These are phyloP conservation scores for Acrocephalus scirpaceus DNA, from an alignment of 2,797 vertebrate genomes.

Conservation along the genomic window DNA sequence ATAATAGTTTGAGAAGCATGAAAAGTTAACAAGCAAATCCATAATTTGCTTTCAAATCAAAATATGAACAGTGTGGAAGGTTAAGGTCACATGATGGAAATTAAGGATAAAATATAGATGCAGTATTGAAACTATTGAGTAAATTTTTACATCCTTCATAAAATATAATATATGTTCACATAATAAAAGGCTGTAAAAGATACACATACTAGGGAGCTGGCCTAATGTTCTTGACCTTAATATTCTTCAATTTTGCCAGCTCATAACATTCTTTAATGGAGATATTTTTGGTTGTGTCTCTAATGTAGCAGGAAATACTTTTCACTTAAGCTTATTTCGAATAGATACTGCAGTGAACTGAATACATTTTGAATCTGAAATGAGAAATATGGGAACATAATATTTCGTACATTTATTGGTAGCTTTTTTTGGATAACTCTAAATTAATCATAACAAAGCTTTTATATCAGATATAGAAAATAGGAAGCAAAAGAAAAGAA, in stretches of 20 bases:
- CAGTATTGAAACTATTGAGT: not conserved
- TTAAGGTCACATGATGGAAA: not conserved
- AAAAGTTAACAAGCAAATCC: not conserved
- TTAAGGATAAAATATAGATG: not conserved
- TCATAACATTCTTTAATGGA: not conserved
- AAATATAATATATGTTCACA: not conserved
- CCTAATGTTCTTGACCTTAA: not conserved
- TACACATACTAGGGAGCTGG: not conserved
- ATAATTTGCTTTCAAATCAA: not conserved
- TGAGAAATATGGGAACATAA: not conserved
- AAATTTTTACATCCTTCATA: conserved; percentile 9
- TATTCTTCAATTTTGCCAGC: conserved; percentile 1
- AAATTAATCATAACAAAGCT: not conserved
- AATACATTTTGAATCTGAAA: not conserved
- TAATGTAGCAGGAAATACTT: not conserved
- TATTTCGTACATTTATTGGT: not conserved
- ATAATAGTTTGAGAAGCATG: not conserved
- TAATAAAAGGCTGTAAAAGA: conserved; percentile 5
- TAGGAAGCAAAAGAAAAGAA: not conserved
- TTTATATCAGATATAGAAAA: not conserved
- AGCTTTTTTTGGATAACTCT: not conserved
- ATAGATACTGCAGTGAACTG: not conserved
- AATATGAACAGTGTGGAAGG: not conserved
- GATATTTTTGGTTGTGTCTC: not conserved
- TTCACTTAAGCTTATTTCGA: not conserved